phyloP scores from a whole-genome alignment of 2,888 invertebrate genomes.

The Elysia crispata region DNA sequence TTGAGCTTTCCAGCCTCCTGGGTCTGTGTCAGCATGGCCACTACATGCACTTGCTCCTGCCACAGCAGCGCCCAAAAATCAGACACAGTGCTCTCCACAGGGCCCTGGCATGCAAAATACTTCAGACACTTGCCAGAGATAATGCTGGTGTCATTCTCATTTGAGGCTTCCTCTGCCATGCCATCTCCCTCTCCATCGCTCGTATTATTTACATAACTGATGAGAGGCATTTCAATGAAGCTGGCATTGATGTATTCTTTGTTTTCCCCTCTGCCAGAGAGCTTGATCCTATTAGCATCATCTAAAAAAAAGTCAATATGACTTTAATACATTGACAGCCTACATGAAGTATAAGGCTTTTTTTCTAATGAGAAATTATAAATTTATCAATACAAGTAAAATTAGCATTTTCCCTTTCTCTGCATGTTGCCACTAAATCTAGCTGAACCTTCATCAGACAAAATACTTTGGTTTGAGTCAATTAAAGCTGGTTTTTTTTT shows the following conservation, averaged over 20 bases:
- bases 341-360: too few species aligned
- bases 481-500: too few species aligned
- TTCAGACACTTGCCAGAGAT: slow-evolving; percentile 46
- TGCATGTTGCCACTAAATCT: too few species aligned
- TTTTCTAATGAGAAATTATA: too few species aligned
- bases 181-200: not conserved
- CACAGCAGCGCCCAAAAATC: slow-evolving; percentile 99
- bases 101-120: slow-evolving; percentile 82
- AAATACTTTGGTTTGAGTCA: too few species aligned
- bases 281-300: slow-evolving; percentile 70
- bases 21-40: slow-evolving; percentile 93
- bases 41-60: slow-evolving; percentile 90
- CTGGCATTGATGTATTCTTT: slow-evolving; percentile 75
- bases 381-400: too few species aligned
- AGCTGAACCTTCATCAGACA: too few species aligned
- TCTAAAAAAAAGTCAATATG: slow-evolving; percentile 59
- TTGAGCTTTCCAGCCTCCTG: slow-evolving; percentile 95
- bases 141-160: not conserved
- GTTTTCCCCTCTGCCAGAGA: slow-evolving; percentile 48
- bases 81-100: slow-evolving; percentile 91
- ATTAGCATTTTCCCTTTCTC: too few species aligned
- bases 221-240: slow-evolving; percentile 55
- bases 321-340: too few species aligned
- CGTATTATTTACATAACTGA: not conserved
- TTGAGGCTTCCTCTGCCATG: too few species aligned